A percentile compares a stretch with the other conserved stretches of the same genome.
Evolutionary conservation across 1,140 invertebrate genomes (phyloP).

Genomic region (Aphelenchoides fujianensis): DNA sequence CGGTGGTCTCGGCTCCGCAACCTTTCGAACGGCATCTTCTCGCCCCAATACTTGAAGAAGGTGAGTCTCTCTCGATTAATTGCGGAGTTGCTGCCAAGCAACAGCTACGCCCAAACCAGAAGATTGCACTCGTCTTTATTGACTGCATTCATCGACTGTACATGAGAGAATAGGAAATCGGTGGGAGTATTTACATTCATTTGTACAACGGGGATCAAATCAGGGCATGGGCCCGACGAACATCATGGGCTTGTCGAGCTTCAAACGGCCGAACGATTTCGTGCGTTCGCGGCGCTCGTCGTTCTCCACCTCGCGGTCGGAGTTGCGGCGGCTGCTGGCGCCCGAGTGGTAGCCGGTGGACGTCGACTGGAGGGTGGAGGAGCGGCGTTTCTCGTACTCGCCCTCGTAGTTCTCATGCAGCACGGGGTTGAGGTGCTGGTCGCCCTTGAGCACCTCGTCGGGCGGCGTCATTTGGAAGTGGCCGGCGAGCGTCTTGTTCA

Average conservation of each 20-base stretch:
- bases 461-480: background rate
- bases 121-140: background rate
- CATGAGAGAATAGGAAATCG: no score
- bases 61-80: no score
- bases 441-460: background rate
- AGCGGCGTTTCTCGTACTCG: no score
- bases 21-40: slow-evolving; percentile 64
- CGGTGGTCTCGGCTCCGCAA: slow-evolving; percentile 64
- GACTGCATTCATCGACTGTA: background rate
- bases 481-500: background rate
- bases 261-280: background rate
- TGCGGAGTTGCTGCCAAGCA: no score
- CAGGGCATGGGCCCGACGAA: background rate
- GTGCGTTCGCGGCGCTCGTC: background rate
- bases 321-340: background rate
- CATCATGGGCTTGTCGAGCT: background rate
- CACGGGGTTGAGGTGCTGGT: background rate
- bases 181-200: no score
- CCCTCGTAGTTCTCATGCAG: background rate
- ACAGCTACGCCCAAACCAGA: background rate
- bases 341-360: no score
- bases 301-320: background rate
- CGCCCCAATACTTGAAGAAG: slow-evolving; percentile 63
- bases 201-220: background rate
- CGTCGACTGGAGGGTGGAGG: no score